Percentiles rank a stretch among this genome's conserved stretches.
Conservation (phyloP, 2,888 invertebrate species). For the Caenorhabditis sp. region DNA sequence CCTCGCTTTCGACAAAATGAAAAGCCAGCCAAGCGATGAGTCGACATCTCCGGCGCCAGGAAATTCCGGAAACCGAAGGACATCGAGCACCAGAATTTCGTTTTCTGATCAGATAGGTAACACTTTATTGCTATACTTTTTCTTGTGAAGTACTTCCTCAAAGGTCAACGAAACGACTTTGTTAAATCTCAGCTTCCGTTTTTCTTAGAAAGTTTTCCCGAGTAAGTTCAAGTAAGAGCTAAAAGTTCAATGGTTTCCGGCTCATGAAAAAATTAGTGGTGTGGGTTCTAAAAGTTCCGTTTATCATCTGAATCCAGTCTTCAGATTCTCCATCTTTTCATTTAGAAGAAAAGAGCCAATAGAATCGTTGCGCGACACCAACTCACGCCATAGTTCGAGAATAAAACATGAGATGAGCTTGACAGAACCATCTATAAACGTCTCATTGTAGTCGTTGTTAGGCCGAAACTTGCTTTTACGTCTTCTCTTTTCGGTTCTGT, state of each 20-base stretch:
- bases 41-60: conserved; percentile 52
- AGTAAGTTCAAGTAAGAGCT: conserved; percentile 4
- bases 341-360: conserved; percentile 36
- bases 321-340: conserved; percentile 31
- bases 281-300: conserved; percentile 25
- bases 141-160: neutral
- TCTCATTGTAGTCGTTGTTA: conserved; percentile 55
- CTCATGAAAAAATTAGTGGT: conserved; percentile 39
- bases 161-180: conserved; percentile 19
- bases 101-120: conserved; percentile 72
- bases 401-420: conserved; percentile 60
- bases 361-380: conserved; percentile 51
- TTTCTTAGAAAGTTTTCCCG: neutral
- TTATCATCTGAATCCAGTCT: conserved; percentile 12
- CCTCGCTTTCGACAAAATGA: conserved; percentile 23
- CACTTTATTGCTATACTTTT: conserved; percentile 1
- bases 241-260: conserved; percentile 19
- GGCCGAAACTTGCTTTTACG: conserved; percentile 35
- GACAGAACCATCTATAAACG: conserved; percentile 54
- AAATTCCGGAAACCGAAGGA: conserved; percentile 59
- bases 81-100: conserved; percentile 71
- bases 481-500: conserved; percentile 10
- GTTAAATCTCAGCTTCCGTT: conserved; percentile 10
- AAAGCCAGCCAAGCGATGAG: conserved; percentile 45
- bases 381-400: conserved; percentile 58